Evolutionary conservation across 2,888 invertebrate genomes (phyloP).

Genomic region (Acrobasis consociella): DNA sequence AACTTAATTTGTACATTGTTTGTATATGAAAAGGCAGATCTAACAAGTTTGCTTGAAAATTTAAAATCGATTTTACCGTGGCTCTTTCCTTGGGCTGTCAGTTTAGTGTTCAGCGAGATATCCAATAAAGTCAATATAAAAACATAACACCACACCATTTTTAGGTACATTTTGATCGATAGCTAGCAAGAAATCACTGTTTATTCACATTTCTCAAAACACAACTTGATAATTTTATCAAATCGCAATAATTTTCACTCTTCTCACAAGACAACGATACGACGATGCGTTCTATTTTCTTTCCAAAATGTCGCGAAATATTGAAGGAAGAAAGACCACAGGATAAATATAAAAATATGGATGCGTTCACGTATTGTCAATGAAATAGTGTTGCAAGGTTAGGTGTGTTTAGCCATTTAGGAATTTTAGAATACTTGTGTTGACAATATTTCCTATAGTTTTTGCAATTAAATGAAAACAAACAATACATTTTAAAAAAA

Average conservation of each 20-base stretch:
- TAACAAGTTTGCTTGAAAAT: constrained; percentile 19
- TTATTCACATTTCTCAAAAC: constrained; percentile 68
- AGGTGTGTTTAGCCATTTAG: no score
- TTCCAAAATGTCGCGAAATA: background rate
- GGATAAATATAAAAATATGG: background rate
- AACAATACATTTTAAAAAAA: no score
- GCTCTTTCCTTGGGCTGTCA: constrained; percentile 88
- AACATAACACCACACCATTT: constrained; percentile 85
- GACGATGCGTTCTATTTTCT: constrained; percentile 38
- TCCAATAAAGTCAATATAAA: constrained; percentile 86
- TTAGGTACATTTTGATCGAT: constrained; percentile 76
- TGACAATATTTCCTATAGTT: no score
- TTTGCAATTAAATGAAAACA: no score
- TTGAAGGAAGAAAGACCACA: background rate
- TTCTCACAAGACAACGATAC: constrained; percentile 42
- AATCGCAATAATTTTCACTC: constrained; percentile 28
- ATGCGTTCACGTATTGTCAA: background rate
- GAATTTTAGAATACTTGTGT: no score
- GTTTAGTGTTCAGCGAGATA: constrained; percentile 85
- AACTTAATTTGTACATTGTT: constrained; percentile 5
- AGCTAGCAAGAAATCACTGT: constrained; percentile 48
- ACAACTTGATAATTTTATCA: constrained; percentile 51
- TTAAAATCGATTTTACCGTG: constrained; percentile 85
- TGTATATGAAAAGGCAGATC: background rate
- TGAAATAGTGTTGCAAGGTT: no score